Conservation (phyloP, 1,140 invertebrate genomes). For the Drosophila lini region DNA sequence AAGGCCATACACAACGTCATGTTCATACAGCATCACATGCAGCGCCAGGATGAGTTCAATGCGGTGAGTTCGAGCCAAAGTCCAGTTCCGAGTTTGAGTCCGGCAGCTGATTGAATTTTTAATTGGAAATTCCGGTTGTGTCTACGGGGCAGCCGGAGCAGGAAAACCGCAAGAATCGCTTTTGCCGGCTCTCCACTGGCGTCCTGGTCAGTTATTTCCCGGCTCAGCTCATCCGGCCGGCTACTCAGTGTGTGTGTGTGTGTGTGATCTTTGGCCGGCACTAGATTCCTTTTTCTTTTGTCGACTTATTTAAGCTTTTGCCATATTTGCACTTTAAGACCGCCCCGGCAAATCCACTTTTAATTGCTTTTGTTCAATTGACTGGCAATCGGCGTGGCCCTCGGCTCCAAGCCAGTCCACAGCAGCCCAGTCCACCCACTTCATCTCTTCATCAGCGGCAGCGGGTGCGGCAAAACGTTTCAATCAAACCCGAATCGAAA, state of each 20-base stretch:
- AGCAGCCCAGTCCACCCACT: slow-evolving; percentile 3
- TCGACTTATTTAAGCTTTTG: slow-evolving; percentile 75
- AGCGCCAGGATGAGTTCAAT: slow-evolving; percentile 96
- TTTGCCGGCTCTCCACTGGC: slow-evolving; percentile 16
- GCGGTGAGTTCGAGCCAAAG: slow-evolving; percentile 87
- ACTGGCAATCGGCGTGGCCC: slow-evolving; percentile 64
- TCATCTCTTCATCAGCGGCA: slow-evolving; percentile 42
- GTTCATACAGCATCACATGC: slow-evolving; percentile 97
- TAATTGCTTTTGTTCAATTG: slow-evolving; percentile 84
- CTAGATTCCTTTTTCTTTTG: slow-evolving; percentile 33
- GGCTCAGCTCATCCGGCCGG: slow-evolving; percentile 18
- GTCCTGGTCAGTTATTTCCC: slow-evolving; percentile 17
- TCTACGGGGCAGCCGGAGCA: slow-evolving; percentile 17
- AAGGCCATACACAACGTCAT: slow-evolving; percentile 97
- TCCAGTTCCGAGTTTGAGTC: slow-evolving; percentile 14
- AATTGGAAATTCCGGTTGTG: slow-evolving; percentile 81
- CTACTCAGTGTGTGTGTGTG: background rate
- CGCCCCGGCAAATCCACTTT: slow-evolving; percentile 74
- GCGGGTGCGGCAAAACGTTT: slow-evolving; percentile 38
- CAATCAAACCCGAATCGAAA: slow-evolving; percentile 52
- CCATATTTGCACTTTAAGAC: slow-evolving; percentile 77
- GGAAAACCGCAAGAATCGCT: slow-evolving; percentile 69
- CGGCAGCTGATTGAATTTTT: slow-evolving; percentile 77
- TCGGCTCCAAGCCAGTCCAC: slow-evolving; percentile 6
- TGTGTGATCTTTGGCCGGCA: slow-evolving; percentile 13